phyloP scores from a whole-genome alignment of 2,797 vertebrate species.

The Pterois miles region DNA sequence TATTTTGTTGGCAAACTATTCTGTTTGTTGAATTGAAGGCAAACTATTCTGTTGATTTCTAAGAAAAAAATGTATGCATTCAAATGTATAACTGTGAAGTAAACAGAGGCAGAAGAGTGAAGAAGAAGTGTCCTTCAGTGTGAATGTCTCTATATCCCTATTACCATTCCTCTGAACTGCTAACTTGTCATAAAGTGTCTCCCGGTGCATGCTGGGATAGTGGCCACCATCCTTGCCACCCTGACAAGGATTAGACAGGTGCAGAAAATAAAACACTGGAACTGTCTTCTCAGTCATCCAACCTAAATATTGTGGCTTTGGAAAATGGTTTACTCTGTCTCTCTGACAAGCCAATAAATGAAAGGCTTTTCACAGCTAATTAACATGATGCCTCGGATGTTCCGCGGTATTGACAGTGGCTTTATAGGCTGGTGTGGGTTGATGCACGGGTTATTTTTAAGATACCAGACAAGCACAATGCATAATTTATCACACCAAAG shows the following conservation, averaged over 20 bases:
- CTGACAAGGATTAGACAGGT: constrained; percentile 59
- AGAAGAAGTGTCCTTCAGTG: not conserved
- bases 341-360: constrained; percentile 64
- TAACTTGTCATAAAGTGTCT: constrained; percentile 44
- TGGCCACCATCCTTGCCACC: constrained; percentile 20
- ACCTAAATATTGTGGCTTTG: constrained; percentile 55
- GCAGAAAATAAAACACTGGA: constrained; percentile 50
- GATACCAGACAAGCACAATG: constrained; percentile 66
- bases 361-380: constrained; percentile 69
- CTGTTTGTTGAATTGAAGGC: no score
- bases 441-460: constrained; percentile 75
- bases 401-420: constrained; percentile 53
- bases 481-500: constrained; percentile 69
- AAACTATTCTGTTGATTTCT: not conserved
- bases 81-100: not conserved
- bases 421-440: constrained; percentile 64
- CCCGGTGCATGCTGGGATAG: constrained; percentile 38
- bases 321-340: constrained; percentile 41
- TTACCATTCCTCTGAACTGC: constrained; percentile 39
- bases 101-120: not conserved
- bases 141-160: not conserved
- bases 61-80: not conserved
- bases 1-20: no score
- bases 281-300: constrained; percentile 47
- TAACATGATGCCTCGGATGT: constrained; percentile 57